Percentiles rank a stretch among this genome's conserved stretches.
Conservation (phyloP, 2,113 vertebrate genomes). For the Equus przewalskii region DNA sequence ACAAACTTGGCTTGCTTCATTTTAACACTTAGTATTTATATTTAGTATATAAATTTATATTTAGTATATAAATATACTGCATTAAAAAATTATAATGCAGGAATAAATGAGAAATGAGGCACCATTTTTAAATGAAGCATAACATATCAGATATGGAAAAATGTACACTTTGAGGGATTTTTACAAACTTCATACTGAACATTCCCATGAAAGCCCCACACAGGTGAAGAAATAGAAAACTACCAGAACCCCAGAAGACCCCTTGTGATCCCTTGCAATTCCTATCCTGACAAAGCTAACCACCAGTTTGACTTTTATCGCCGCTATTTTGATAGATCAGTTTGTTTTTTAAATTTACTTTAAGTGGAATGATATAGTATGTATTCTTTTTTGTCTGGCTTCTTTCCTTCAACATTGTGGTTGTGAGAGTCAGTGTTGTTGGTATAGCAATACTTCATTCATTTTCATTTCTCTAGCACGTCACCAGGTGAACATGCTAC, state of each 20-base stretch:
- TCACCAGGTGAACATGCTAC: neutral
- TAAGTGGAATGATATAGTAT: neutral
- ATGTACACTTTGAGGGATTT: neutral
- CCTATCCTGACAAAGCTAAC: neutral
- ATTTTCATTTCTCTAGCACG: neutral
- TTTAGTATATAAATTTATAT: no score
- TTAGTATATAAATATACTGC: neutral
- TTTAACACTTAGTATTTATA: neutral
- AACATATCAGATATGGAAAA: neutral
- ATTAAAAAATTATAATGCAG: neutral
- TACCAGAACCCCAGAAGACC: neutral
- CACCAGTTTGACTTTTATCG: neutral
- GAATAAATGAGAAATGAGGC: neutral
- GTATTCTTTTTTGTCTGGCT: neutral
- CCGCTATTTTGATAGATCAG: neutral
- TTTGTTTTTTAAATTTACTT: slow-evolving; percentile 4
- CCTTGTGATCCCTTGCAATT: neutral
- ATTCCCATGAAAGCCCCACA: neutral
- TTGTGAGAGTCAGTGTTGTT: neutral
- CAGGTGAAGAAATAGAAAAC: slow-evolving; percentile 21
- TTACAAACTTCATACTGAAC: neutral
- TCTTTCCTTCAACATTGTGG: neutral
- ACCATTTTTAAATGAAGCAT: neutral
- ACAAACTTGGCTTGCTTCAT: neutral
- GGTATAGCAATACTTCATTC: neutral